Base-by-base conservation (phyloP, 2,888 invertebrate genomes). In the Brachycybe producta region DNA sequence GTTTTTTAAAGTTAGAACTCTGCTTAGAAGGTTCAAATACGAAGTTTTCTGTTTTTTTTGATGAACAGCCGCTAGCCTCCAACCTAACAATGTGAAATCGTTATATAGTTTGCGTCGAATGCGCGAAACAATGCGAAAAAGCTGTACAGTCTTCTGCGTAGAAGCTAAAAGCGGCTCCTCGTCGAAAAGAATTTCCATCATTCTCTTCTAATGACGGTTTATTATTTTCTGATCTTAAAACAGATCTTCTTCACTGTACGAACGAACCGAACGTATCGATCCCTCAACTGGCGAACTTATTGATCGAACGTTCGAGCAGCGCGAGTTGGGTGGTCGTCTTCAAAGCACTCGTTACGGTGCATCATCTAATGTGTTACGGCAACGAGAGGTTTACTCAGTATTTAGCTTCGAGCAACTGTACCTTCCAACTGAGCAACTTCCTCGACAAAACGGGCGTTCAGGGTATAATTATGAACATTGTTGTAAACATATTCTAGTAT, bases 361-460 rank as follows among this genome's bases (percentile, higher is more conserved):
- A 98, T 72, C 95, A 98, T 73, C 77, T 98, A 70, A 87, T 98
- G 80, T 97, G 97, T 67, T 97, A 97, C 73, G 98, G 98, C 65
- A 98, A 98, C 75, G 98, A 98, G 95, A 82, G 98, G 69, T 98
- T 98, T 72, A 95, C 95, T 69, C 98, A 98, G 75, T 98, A 95
- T 74, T 77, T 98, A 74, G 98, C 98, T 54, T 98, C 97, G 62
- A 97, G 94, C 75, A 98, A 97, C 76, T 94, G 95, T 68, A 90
- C 91, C 64, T 95, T 98, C 78, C 94, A 95, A 75, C 81, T 98
- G 66, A 87, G 84, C 72, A 88, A 84, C 76, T 98, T 95, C 73
- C 76, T 94, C 70, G 98, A 98, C 72, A 95, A 95, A 75, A 84
- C 87, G 64, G 90, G 90, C 64, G 86, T 92, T 51, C 94, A 95